These are phyloP conservation scores for Telmatherina bonti DNA, from an alignment of 2,797 vertebrate genomes.

Conservation along the genomic window DNA sequence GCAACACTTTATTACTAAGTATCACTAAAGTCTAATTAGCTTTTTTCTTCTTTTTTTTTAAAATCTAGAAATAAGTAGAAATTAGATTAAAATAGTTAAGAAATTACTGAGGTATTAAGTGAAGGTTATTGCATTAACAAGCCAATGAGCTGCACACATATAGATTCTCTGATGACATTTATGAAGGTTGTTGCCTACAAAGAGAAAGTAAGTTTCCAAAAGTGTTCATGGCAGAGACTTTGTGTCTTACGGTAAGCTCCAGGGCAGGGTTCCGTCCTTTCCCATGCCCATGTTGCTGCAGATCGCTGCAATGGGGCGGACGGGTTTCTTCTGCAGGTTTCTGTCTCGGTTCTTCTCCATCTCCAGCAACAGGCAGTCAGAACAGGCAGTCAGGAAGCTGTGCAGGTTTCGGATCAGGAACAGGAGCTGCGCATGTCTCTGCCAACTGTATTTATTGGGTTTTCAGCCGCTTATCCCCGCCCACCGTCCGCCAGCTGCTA, in stretches of 20 bases:
- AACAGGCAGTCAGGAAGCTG: background rate
- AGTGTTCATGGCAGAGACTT: rapidly evolving
- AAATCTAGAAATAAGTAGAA: too few species aligned
- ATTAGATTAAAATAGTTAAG: too few species aligned
- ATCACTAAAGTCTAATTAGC: too few species aligned
- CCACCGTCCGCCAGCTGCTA: constrained; percentile 27
- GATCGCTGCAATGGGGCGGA: constrained; percentile 82
- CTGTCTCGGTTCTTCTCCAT: constrained; percentile 46
- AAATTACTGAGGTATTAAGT: too few species aligned
- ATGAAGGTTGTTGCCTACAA: background rate
- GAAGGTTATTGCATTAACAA: too few species aligned
- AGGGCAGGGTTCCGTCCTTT: constrained; percentile 80
- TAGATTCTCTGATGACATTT: too few species aligned
- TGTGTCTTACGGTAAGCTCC: constrained; percentile 85
- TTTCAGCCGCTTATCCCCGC: constrained; percentile 24
- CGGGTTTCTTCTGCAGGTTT: constrained; percentile 62
- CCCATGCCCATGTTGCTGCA: constrained; percentile 82
- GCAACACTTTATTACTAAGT: too few species aligned
- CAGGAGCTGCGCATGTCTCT: background rate
- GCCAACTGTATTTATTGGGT: background rate
- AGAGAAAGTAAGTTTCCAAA: background rate
- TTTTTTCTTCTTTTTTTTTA: too few species aligned
- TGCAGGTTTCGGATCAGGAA: background rate
- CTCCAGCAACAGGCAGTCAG: background rate
- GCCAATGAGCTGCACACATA: too few species aligned